A percentile compares a stretch with the other conserved stretches of the same genome.
Evolutionary conservation across 2,113 vertebrate species (phyloP).

Genomic region (Pongo abelii): DNA sequence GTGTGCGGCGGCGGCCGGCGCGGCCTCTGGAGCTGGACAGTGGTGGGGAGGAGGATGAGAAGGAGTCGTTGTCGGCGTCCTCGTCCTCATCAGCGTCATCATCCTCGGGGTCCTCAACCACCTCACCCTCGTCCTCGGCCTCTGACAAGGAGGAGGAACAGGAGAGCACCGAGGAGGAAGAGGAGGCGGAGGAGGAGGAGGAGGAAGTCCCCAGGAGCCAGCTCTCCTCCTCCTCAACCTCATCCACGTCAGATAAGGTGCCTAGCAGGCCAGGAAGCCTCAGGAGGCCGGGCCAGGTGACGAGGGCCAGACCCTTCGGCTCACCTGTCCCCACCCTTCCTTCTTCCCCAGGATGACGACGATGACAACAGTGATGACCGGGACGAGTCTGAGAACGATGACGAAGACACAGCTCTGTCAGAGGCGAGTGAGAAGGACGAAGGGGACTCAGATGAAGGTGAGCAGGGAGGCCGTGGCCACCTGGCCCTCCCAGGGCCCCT

Average conservation of each 20-base stretch:
- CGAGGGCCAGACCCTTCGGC: accelerated
- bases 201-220: slow-evolving; percentile 51
- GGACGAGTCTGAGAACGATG: slow-evolving; percentile 70
- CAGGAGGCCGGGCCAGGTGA: accelerated
- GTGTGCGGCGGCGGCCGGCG: slow-evolving; percentile 88
- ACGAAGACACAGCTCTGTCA: slow-evolving; percentile 80
- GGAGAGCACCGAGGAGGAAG: slow-evolving; percentile 81
- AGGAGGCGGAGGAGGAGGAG: slow-evolving; percentile 69
- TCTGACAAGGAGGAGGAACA: slow-evolving; percentile 92
- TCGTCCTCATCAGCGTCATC: slow-evolving; percentile 91
- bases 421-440: slow-evolving; percentile 89
- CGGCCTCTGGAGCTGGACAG: slow-evolving; percentile 95
- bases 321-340: accelerated
- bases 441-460: slow-evolving; percentile 92
- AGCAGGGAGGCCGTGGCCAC: not conserved
- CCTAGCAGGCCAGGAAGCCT: accelerated
- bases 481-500: not conserved
- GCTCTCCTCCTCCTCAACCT: slow-evolving; percentile 48
- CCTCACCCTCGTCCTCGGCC: slow-evolving; percentile 84
- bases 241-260: slow-evolving; percentile 65
- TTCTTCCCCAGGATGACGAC: slow-evolving; percentile 24
- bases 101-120: slow-evolving; percentile 86
- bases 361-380: slow-evolving; percentile 67
- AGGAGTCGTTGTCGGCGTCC: slow-evolving; percentile 89
- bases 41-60: slow-evolving; percentile 95